Percentiles rank a stretch among this genome's conserved stretches.
Evolutionary conservation across 2,888 invertebrate genomes (phyloP).

Genomic region (Brenthis daphne): DNA sequence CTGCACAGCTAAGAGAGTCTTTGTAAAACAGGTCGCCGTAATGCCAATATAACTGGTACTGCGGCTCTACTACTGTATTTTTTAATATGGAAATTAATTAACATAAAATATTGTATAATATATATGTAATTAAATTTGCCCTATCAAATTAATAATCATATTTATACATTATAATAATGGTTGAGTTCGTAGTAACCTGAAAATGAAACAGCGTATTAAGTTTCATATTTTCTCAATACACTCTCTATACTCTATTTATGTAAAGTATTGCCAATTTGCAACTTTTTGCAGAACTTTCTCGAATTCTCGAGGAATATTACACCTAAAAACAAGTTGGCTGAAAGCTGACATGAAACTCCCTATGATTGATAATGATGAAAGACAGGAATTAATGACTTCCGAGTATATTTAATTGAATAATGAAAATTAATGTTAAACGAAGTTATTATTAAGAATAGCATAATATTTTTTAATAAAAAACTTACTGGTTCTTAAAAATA

Average conservation of each 20-base stretch:
- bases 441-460: conserved; percentile 17
- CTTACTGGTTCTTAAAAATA: neutral
- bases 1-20: too few relatives aligned
- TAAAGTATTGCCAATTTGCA: conserved; percentile 22
- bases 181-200: too few relatives aligned
- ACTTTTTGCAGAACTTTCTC: conserved; percentile 19
- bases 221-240: neutral
- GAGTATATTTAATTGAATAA: conserved; percentile 27
- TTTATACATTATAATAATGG: too few relatives aligned
- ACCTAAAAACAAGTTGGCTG: conserved; percentile 28
- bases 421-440: conserved; percentile 19
- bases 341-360: conserved; percentile 31
- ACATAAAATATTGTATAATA: too few relatives aligned
- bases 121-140: too few relatives aligned
- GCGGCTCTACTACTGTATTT: too few relatives aligned
- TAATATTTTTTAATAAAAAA: conserved; percentile 1
- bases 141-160: too few relatives aligned
- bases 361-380: conserved; percentile 37
- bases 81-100: too few relatives aligned
- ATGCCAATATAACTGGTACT: too few relatives aligned
- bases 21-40: too few relatives aligned
- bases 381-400: conserved; percentile 33
- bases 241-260: conserved; percentile 5
- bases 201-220: neutral
- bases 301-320: conserved; percentile 18